These are phyloP conservation scores for Diaperis boleti DNA, from an alignment of 2,888 invertebrate species.

Conservation along the genomic window DNA sequence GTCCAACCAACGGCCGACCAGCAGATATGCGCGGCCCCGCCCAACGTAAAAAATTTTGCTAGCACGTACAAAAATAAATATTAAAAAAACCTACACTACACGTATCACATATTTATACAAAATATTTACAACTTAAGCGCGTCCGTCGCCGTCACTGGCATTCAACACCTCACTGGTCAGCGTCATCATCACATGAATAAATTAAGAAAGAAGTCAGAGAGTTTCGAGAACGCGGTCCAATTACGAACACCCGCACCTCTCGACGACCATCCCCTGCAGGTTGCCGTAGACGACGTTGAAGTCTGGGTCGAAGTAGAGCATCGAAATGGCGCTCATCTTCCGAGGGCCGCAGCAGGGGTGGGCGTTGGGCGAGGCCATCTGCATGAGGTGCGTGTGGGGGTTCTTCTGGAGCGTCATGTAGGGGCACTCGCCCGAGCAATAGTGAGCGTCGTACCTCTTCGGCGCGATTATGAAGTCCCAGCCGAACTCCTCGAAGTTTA, in stretches of 20 bases:
- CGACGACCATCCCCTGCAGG: conserved; percentile 94
- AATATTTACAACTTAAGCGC: conserved; percentile 50
- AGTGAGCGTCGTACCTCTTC: conserved; percentile 93
- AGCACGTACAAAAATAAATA: conserved; percentile 56
- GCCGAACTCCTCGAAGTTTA: conserved; percentile 95
- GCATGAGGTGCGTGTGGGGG: conserved; percentile 89
- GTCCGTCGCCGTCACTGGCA: conserved; percentile 5
- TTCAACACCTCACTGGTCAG: conserved; percentile 12
- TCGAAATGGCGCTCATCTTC: conserved; percentile 87
- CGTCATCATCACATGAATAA: conserved; percentile 27
- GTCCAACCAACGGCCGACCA: no score
- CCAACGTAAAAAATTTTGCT: conserved; percentile 28
- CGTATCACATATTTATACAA: conserved; percentile 57
- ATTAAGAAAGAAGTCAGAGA: conserved; percentile 32
- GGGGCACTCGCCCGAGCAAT: conserved; percentile 95
- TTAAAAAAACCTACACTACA: conserved; percentile 48
- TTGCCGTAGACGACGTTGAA: conserved; percentile 88
- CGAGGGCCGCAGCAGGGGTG: conserved; percentile 95
- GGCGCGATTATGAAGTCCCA: conserved; percentile 99
- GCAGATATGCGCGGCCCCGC: no score
- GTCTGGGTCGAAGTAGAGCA: conserved; percentile 93
- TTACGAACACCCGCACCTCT: conserved; percentile 92
- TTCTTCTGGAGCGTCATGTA: conserved; percentile 88
- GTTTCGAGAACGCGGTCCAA: neutral
- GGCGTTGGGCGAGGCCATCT: conserved; percentile 81